Conservation (phyloP, 2,113 vertebrate species). For the Dicaeum eximium region DNA sequence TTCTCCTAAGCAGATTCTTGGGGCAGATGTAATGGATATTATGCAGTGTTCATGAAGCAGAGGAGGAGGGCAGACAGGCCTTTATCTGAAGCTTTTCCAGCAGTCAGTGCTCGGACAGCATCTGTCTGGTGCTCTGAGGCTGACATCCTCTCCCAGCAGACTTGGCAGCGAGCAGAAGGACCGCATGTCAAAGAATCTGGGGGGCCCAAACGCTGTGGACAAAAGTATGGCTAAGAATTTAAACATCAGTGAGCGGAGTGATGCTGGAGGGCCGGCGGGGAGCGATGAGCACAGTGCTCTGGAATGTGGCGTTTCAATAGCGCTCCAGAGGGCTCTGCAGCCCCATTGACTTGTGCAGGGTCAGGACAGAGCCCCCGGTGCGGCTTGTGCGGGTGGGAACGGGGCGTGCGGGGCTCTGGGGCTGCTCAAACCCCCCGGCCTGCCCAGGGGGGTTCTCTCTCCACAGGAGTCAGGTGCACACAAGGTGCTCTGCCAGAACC, state of each 20-base stretch:
- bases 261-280: neutral
- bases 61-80: neutral
- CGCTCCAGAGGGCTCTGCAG: slow-evolving; percentile 41
- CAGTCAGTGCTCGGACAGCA: neutral
- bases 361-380: neutral
- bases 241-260: neutral
- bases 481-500: neutral
- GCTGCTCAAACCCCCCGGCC: neutral
- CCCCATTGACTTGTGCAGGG: neutral
- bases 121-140: slow-evolving; percentile 5
- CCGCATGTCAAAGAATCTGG: slow-evolving; percentile 32
- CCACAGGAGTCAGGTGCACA: neutral
- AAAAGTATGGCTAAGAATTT: slow-evolving; percentile 34
- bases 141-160: slow-evolving; percentile 14
- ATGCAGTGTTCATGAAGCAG: neutral
- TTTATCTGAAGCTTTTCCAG: neutral
- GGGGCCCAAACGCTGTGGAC: neutral
- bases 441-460: accelerated
- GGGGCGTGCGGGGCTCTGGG: neutral
- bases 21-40: neutral
- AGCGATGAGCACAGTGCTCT: slow-evolving; percentile 27
- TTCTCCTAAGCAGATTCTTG: neutral
- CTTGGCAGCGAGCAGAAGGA: slow-evolving; percentile 10
- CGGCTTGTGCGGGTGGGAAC: neutral
- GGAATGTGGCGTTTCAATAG: slow-evolving; percentile 43